Evolutionary conservation across 2,113 vertebrate genomes (phyloP), one percentile per base, ranked within the genome.

Genomic region (Pongo pygmaeus): DNA sequence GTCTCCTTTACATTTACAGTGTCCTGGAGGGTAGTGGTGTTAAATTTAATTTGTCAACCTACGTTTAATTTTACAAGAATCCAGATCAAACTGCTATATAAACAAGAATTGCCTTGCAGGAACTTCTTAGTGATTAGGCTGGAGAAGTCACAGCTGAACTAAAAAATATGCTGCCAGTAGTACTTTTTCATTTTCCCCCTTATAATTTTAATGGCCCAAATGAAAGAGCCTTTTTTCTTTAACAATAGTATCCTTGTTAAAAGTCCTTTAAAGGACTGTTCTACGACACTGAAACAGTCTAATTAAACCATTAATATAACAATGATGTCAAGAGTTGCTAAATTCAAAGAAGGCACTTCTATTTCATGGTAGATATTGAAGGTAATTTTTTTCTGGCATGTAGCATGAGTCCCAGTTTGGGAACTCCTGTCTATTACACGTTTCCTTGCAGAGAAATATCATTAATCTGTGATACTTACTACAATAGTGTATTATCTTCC

Each of bases 171-270:
- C 69, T 81, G 83, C 80, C 70, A 83, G 80, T 35, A 67, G 32
- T 80, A 35, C 69, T 84, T 96, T 91, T 50, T 59, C 38, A 86
- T 59, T 72, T 89, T 48, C 64, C 13, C 32, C 48, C 57, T 67
- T 91, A 80, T 95, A 97, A 94, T 94, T 95, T 97, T 96, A 97
- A 79, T 72, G 43, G 77, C 38, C 81, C 80, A 74, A 96, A 96
- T 81, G 95, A 95, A 96, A 95, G 92, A 75, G 80, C 93, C 80
- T 69, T 83, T 97, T 97, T 89, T 32, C 86, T 91, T 89, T 89
- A 79, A 98, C 96, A 98, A 97, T 83, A 92, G 84, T 75, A 61
- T 91, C 96, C 87, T 97, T 98, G 96, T 97, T 96, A 64, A 93
- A 97, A 93, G 86, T 30, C 27, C 57, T 96, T 97, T 95, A 84